A percentile compares a stretch with the other conserved stretches of the same genome.
Evolutionary conservation across 2,888 invertebrate genomes (phyloP).

Genomic region (Ormyrus pomaceus): DNA sequence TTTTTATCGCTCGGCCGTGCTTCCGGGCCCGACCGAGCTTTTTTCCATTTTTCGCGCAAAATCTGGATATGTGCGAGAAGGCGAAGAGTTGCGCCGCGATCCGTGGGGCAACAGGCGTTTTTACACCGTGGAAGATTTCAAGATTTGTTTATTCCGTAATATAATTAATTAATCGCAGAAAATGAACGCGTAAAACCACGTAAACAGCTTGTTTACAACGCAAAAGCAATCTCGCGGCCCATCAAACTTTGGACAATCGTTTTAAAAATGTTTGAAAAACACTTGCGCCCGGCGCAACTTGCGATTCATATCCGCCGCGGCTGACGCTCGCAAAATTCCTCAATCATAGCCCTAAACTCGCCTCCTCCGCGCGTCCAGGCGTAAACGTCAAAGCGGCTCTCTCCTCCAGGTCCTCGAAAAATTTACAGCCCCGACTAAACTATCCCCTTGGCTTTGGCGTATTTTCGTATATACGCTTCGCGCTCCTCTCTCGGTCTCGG

Average conservation of each 20-base stretch:
- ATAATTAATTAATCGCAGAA: no score
- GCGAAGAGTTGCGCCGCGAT: neutral
- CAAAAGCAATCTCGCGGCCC: no score
- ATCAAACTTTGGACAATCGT: no score
- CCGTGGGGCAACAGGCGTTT: neutral
- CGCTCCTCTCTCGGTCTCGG: neutral
- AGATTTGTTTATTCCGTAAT: neutral
- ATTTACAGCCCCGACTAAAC: constrained; percentile 10
- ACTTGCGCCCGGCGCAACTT: no score
- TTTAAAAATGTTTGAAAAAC: no score
- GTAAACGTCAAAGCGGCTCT: neutral
- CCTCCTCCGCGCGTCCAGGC: constrained; percentile 4
- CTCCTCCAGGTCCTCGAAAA: neutral
- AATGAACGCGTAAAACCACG: no score
- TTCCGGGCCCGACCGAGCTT: neutral
- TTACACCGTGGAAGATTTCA: neutral
- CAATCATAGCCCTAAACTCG: no score
- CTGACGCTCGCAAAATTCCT: neutral
- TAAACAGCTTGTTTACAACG: no score
- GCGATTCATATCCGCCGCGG: neutral
- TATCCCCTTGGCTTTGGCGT: neutral
- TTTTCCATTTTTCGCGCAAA: neutral
- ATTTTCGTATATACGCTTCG: constrained; percentile 13
- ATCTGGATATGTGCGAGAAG: neutral
- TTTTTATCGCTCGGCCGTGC: constrained; percentile 31